Base-by-base conservation (phyloP, 2,797 vertebrate genomes). In the Enteromius radiatus region DNA sequence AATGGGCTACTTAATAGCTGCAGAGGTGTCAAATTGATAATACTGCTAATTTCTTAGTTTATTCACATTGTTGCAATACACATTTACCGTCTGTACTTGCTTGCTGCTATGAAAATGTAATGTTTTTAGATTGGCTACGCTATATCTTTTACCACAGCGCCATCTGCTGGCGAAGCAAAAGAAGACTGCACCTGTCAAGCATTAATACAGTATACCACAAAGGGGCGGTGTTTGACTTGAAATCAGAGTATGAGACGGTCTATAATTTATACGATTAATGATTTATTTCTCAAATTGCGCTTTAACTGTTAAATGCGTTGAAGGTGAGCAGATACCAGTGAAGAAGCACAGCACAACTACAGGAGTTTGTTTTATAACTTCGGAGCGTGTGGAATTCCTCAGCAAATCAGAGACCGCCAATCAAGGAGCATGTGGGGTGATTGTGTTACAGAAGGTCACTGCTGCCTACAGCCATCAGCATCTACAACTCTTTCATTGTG, bases 401-500 rank as follows among this genome's bases (percentile, higher is more conserved):
- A 10, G 49, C 11, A 74, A 33, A 71, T 71, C 43, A 49, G 17
- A 71, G 15, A 31, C 28, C 9, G 11, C 15, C 45, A 49, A 31
- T 11, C 9, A 19, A 73, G 17, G 4, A 33, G 28, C 28, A 36
- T 54, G 31, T n/a, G 10, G 41, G 28, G 49, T 52, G 31, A 56
- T 10, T 38, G 71, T 74, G 71, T n/a, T 9, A 74, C 49, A 76
- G 26, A 23, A 56, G 64, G 65, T 56, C 36, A 56, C 36, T n/a
- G 47, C 65, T 43, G 47, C n/a, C 63, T 26, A 26, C 28, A 41
- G 77, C 65, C 63, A 68, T 52, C 33, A 28, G 3, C 64, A 26
- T 76, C 54, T 28, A 61, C 54, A 61, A 12, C 54, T 43, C 54
- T 61, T 76, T 61, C 74, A 76, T 28, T 61, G 74, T 61, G 23